Evolutionary conservation across 53 echinoderm and acorn worm genomes (phyloP).

Genomic region (Stichopus horrens): DNA sequence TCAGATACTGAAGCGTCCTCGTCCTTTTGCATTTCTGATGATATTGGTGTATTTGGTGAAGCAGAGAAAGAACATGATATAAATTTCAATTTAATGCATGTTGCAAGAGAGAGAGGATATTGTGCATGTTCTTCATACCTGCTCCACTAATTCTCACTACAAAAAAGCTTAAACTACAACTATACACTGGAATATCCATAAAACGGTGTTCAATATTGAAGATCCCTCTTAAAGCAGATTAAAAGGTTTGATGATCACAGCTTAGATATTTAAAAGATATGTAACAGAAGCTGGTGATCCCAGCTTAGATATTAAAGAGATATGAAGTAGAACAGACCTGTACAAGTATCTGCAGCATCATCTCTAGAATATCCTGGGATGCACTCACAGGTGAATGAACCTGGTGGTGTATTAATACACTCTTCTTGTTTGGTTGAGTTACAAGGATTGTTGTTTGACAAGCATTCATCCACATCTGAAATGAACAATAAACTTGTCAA

Average conservation of each 20-base stretch:
- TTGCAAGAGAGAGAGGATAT: conserved; percentile 47
- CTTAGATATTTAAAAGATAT: background rate
- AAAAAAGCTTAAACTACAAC: no score
- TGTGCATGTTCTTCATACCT: no score
- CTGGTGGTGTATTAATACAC: background rate
- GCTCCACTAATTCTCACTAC: no score
- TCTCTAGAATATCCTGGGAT: background rate
- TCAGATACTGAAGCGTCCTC: conserved; percentile 72
- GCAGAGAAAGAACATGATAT: conserved; percentile 46
- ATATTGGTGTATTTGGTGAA: conserved; percentile 52
- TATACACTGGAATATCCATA: no score
- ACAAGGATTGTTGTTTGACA: background rate
- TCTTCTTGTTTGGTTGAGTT: background rate
- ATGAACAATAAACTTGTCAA: background rate
- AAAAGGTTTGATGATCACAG: background rate
- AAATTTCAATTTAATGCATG: conserved; percentile 48
- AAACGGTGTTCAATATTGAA: no score
- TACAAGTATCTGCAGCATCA: background rate
- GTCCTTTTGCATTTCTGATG: conserved; percentile 69
- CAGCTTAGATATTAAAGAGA: background rate
- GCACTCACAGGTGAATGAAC: background rate
- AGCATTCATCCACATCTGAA: background rate
- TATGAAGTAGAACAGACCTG: background rate
- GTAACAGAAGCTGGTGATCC: background rate
- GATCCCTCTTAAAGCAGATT: no score